Evolutionary conservation across 2,113 vertebrate genomes (phyloP), one percentile per base, ranked within the genome.

Genomic region (Saccopteryx bilineata): DNA sequence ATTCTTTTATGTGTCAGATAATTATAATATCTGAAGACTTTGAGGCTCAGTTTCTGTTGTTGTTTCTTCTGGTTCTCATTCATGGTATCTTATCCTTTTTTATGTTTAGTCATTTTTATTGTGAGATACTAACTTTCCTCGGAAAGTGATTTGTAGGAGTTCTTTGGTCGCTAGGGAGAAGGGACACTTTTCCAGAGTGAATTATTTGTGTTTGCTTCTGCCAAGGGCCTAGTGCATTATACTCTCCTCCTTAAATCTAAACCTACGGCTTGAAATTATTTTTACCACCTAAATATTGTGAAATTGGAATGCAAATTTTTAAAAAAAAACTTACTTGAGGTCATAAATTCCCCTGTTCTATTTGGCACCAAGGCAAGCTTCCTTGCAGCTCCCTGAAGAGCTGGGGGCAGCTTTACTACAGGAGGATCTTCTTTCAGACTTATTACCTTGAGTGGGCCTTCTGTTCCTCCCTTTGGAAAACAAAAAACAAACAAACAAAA

Each of bases 41-140:
- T 28, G 8, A 5, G 69, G 50, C 21, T 89, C 33, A n/a, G 33
- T 48, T 75, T 89, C 85, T 74, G 24, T 13, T 82, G 26, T 79
- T 61, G 5, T 71, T 93, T 72, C 65, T 93, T 93, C 48, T 88
- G 33, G 48, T 88, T 74, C 58, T 88, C 14, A 88, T 94, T 89
- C 39, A 33, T 54, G 33, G 50, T 75, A 61, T 74, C 46, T 88
- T 88, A 11, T 56, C 33, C 83, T 87, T 19, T 66, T 52, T 26
- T 28, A 50, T 65, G 48, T 83, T 80, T 74, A n/a, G 7, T 72
- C 54, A 48, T 54, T 75, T 82, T 94, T 39, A 50, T 33, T 65
- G 33, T 2, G 17, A 68, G 60, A 54, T 88, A 75, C 60, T 75
- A 76, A 83, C 54, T 60, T 76, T 7, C 17, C 60, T 87, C 83